Conservation (phyloP, 1,140 invertebrate species). For the Schlechtendalia chinensis region DNA sequence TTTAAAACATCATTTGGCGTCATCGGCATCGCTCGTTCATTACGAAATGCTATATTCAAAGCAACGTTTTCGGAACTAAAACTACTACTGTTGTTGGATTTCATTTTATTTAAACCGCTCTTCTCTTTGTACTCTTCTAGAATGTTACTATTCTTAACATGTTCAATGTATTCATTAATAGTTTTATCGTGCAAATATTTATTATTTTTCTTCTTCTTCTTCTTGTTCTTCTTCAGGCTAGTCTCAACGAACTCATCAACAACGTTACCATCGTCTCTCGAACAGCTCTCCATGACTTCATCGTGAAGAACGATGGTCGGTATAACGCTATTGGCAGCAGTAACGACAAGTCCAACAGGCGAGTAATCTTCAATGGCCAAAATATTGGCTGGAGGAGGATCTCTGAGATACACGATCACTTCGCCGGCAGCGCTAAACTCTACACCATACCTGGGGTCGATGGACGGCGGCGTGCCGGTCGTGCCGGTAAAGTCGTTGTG, state of each 20-base stretch:
- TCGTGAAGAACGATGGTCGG: constrained; percentile 5
- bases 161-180: constrained; percentile 24
- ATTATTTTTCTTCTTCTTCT: constrained; percentile 32
- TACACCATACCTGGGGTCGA: constrained; percentile 32
- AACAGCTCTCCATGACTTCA: neutral
- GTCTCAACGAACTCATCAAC: constrained; percentile 3
- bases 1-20: constrained; percentile 23
- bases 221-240: constrained; percentile 12
- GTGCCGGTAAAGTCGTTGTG: constrained; percentile 41
- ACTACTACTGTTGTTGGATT: neutral
- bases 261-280: neutral
- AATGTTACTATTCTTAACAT: constrained; percentile 11
- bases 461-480: neutral
- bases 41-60: constrained; percentile 7
- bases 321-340: neutral
- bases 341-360: neutral
- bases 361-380: neutral
- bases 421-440: constrained; percentile 13
- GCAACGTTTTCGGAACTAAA: neutral
- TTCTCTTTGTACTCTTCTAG: constrained; percentile 36
- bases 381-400: neutral
- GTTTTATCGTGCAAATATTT: neutral
- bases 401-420: constrained; percentile 15
- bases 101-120: constrained; percentile 36
- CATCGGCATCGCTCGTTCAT: constrained; percentile 27